These are phyloP conservation scores for Cerceris ruficornis DNA, from an alignment of 2,888 invertebrate species.

Conservation along the genomic window DNA sequence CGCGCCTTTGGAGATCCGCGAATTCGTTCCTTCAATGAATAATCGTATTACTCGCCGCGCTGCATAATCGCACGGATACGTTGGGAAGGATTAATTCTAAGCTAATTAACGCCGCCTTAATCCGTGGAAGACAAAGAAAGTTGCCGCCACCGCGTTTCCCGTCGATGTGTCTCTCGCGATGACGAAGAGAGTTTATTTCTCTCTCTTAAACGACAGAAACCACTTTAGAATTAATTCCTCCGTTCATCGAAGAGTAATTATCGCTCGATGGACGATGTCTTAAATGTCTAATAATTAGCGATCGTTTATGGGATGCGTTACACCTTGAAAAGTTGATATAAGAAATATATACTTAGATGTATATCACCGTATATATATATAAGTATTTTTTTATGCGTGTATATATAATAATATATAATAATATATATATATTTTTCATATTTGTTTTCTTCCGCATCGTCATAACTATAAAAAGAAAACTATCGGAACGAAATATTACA, in stretches of 20 bases:
- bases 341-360: slow-evolving; percentile 64
- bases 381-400: slow-evolving; percentile 36
- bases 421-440: slow-evolving; percentile 38
- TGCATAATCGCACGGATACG: not conserved
- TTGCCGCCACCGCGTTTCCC: slow-evolving; percentile 15
- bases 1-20: no score
- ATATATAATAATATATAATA: slow-evolving; percentile 21
- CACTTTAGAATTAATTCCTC: slow-evolving; percentile 21
- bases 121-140: slow-evolving; percentile 44
- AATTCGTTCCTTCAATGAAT: no score
- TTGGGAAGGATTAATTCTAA: slow-evolving; percentile 33
- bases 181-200: not conserved
- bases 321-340: slow-evolving; percentile 59
- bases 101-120: slow-evolving; percentile 22
- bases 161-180: no score
- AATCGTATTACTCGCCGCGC: not conserved
- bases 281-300: slow-evolving; percentile 38
- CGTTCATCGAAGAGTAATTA: slow-evolving; percentile 21
- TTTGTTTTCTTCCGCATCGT: slow-evolving; percentile 39
- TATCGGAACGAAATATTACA: slow-evolving; percentile 61
- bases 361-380: slow-evolving; percentile 52
- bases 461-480: slow-evolving; percentile 27
- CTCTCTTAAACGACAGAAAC: slow-evolving; percentile 1
- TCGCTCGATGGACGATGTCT: slow-evolving; percentile 35
- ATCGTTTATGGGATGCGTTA: slow-evolving; percentile 53